Base-by-base conservation (phyloP, 1,140 invertebrate genomes). In the Caerostris extrusa region DNA sequence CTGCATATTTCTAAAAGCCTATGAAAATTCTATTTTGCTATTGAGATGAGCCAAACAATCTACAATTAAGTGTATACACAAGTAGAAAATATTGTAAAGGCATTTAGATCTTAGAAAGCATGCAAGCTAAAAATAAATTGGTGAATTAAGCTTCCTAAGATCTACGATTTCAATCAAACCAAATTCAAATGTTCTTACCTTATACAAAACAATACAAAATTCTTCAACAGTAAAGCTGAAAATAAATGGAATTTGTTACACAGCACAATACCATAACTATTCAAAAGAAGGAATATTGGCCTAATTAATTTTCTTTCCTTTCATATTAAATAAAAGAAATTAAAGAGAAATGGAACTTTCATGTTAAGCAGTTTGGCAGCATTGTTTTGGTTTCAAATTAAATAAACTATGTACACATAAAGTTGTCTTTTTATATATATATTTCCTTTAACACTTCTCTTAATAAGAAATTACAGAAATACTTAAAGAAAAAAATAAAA, bases 211-310 rank as follows among this genome's bases (percentile, higher is more conserved):
- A 85, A 57, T 19, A 85, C 19, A 85, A 85, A 81, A 85, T 58
- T 58, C 82, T 12, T 57, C 55, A 85, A 85, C n/a, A 85, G 82
- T 57, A 85, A 19, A 57, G 82, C 82, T 85, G 82, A 85, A 85
- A 85, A 85, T 85, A 85, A 85, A 85, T 85, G 82, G 82, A 56
- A 57, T 34, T 85, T 17, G 55, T 85, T 85, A 85, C 55, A 58
- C 19, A 85, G n/a, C 19, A 85, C 14, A 57, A 34, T 50, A 77
- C 12, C 50, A 12, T 50, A 77, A 57, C 55, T 57, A 34, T 19
- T 19, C 7, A 85, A 85, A 58, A 85, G 82, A 57, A 58, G 82
- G 82, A 50, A 34, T 58, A 34, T 50, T 77, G n/a, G 58, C 55
- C 55, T 85, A 85, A 85, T 57, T 87, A 50, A 50, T 34, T 50